Percentiles rank a stretch among this genome's conserved stretches.
phyloP scores from a whole-genome alignment of 2,888 invertebrate species.

The Drosophila kuntzei region DNA sequence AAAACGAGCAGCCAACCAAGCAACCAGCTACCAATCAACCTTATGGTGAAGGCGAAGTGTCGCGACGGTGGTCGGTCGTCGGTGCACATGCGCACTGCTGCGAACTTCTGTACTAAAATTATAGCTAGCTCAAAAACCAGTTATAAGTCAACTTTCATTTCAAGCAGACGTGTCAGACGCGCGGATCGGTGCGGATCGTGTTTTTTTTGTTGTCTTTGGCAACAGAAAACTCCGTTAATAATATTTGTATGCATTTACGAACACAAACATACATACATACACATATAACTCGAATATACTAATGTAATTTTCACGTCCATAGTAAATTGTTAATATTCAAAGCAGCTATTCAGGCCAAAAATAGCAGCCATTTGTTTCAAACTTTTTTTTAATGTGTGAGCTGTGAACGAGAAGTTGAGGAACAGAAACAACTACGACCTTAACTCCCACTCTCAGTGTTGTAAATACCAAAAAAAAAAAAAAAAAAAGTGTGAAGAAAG shows the following conservation, averaged over 20 bases:
- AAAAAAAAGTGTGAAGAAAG: slow-evolving; percentile 39
- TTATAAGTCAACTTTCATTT: slow-evolving; percentile 85
- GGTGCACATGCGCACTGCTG: slow-evolving; percentile 61
- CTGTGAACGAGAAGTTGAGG: slow-evolving; percentile 34
- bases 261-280: slow-evolving; percentile 24
- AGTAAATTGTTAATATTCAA: slow-evolving; percentile 13
- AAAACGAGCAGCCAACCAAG: slow-evolving; percentile 29
- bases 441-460: slow-evolving; percentile 25
- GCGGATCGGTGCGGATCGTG: slow-evolving; percentile 43
- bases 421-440: slow-evolving; percentile 28
- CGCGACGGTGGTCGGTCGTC: slow-evolving; percentile 25
- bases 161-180: slow-evolving; percentile 81
- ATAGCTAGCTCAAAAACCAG: slow-evolving; percentile 79
- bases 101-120: slow-evolving; percentile 62
- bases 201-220: slow-evolving; percentile 42
- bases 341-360: slow-evolving; percentile 3
- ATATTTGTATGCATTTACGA: slow-evolving; percentile 28
- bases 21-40: slow-evolving; percentile 55
- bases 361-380: slow-evolving; percentile 16
- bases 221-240: slow-evolving; percentile 48
- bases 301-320: slow-evolving; percentile 49
- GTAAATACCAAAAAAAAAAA: slow-evolving; percentile 7
- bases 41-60: slow-evolving; percentile 45
- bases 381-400: slow-evolving; percentile 32
- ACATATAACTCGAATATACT: slow-evolving; percentile 5